Conservation (phyloP, 2,113 vertebrate species). For the Delphinus delphis region DNA sequence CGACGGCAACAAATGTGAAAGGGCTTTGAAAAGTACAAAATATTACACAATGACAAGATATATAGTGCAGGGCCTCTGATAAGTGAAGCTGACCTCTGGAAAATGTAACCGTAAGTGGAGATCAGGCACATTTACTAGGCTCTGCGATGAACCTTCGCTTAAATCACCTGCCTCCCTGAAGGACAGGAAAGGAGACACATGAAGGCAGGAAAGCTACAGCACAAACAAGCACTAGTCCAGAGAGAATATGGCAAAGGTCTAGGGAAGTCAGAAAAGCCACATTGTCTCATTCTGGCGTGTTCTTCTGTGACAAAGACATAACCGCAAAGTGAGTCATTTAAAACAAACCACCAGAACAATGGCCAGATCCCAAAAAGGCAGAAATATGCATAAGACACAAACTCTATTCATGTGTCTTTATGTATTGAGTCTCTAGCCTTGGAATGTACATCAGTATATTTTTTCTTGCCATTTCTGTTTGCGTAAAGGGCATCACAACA, state of each 20-base stretch:
- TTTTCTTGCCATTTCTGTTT: conserved; percentile 13
- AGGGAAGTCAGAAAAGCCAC: neutral
- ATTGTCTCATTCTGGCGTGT: neutral
- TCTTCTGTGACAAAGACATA: conserved; percentile 47
- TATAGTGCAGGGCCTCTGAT: neutral
- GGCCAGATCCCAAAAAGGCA: neutral
- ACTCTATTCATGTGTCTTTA: neutral
- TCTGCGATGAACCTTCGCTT: neutral
- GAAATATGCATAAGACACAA: neutral
- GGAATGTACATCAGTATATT: neutral
- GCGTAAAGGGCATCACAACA: neutral
- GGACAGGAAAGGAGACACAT: neutral
- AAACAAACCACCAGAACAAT: neutral
- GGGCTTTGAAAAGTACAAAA: neutral
- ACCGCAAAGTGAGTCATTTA: neutral
- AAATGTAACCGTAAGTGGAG: neutral
- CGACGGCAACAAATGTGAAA: neutral
- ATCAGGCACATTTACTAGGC: neutral
- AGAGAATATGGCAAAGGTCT: neutral
- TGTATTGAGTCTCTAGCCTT: neutral
- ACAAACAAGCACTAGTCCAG: neutral
- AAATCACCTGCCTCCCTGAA: neutral
- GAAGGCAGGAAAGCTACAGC: neutral
- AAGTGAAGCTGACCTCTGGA: neutral
- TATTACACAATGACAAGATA: neutral